Percentiles rank a stretch among this genome's conserved stretches.
Conservation (phyloP, 2,888 invertebrate species). For the Epistrophe grossulariae region DNA sequence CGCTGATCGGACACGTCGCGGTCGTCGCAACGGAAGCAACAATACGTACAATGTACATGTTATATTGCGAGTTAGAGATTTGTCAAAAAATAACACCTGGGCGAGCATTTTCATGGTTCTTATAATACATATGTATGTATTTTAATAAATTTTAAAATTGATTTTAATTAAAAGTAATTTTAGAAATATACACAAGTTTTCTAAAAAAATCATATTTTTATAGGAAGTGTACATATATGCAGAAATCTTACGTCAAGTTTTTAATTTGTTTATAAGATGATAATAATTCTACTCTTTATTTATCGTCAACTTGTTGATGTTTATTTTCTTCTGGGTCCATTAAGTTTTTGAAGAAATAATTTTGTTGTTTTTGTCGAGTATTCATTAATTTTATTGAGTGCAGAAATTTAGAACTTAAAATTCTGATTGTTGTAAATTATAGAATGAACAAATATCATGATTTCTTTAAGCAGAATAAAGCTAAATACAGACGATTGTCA, state of each 20-base stretch:
- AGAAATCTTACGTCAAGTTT: slow-evolving; percentile 9
- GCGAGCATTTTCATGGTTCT: slow-evolving; percentile 54
- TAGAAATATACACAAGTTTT: neutral
- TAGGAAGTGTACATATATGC: slow-evolving; percentile 13
- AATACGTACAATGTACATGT: too few relatives aligned
- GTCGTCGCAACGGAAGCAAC: slow-evolving; percentile 22
- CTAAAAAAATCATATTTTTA: neutral
- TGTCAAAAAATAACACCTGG: slow-evolving; percentile 63
- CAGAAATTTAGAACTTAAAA: too few relatives aligned
- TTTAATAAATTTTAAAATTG: neutral
- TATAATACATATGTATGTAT: too few relatives aligned
- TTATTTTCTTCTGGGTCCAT: neutral
- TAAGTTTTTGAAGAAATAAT: slow-evolving; percentile 3
- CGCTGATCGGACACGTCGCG: neutral
- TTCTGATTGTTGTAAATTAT: too few relatives aligned
- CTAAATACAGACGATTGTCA: too few relatives aligned
- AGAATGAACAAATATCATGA: too few relatives aligned
- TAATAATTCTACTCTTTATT: neutral
- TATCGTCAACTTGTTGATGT: neutral
- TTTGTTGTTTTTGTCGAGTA: neutral
- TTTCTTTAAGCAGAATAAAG: too few relatives aligned
- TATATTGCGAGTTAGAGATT: slow-evolving; percentile 48
- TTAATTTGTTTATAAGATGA: slow-evolving; percentile 14
- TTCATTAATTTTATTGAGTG: too few relatives aligned
- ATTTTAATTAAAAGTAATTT: slow-evolving; percentile 7